Conservation (phyloP, 2,113 vertebrate species). For the Mesoclemmys tuberculata region DNA sequence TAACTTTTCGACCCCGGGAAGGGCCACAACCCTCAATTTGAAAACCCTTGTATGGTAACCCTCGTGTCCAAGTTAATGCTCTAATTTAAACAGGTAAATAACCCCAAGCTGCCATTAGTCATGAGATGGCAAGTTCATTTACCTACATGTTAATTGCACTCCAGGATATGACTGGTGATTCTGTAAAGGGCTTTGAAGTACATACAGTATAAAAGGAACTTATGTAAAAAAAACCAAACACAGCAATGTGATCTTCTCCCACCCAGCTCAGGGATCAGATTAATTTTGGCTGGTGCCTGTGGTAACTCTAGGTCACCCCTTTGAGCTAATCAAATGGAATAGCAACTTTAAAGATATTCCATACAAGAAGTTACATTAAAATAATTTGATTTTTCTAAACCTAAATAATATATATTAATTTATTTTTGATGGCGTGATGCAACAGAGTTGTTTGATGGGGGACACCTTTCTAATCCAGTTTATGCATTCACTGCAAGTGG, state of each 20-base stretch:
- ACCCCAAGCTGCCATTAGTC: not conserved
- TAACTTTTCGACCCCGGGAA: too few species aligned
- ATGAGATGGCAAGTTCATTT: not conserved
- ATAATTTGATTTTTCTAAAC: not conserved
- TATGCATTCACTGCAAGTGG: not conserved
- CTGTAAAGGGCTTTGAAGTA: not conserved
- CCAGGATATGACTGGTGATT: not conserved
- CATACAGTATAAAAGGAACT: not conserved
- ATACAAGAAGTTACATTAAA: not conserved
- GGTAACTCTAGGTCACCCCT: not conserved
- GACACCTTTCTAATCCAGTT: not conserved
- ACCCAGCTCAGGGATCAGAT: conserved; percentile 51
- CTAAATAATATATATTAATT: not conserved
- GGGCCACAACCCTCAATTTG: too few species aligned
- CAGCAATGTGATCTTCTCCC: conserved; percentile 48
- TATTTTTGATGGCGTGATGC: not conserved
- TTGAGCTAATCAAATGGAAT: too few species aligned
- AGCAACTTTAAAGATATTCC: not conserved
- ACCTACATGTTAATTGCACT: not conserved
- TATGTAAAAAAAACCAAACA: not conserved
- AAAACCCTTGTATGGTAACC: not conserved
- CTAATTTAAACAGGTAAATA: not conserved
- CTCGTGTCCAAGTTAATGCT: not conserved
- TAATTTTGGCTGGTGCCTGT: conserved; percentile 50
- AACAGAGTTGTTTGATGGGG: not conserved